Evolutionary conservation across 2,888 invertebrate genomes (phyloP), one percentile per base, ranked within the genome.

Genomic region (Pammene aurita): DNA sequence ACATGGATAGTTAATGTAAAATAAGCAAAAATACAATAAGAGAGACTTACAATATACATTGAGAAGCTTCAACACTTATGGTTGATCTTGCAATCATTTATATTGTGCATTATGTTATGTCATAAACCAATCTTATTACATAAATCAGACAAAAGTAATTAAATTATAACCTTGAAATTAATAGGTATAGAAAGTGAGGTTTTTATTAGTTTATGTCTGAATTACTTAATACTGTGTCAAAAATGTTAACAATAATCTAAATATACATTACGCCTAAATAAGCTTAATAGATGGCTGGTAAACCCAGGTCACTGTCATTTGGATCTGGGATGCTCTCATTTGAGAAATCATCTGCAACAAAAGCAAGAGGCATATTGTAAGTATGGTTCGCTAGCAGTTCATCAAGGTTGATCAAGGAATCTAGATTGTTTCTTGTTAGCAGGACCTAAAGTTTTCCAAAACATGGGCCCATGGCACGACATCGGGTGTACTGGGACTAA

Each of bases 271-370:
- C 18, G 34, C 38, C 46, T 55, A 63, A 41, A 64, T 56, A 46
- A 64, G 26, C 10, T 79, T 74, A 90, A 72, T 85, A 90, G 16
- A 89, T 73, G 41, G 81, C 83, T 9, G 90, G 90, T 7, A 90
- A 78, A 0, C 81, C 84, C 5, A 89, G 78, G 60, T 87, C 85
- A 55, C 87, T 77, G 11, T 74, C 83, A 70, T 88, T 85, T 13
- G 81, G 79, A 70, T 88, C 86, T 10, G 81, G 79, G 46, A 87
- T 75, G 67, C 84, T 88, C 48, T 82, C 85, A 74, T 78, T 80
- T 61, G 89, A 90, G 64, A 87, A 87, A 66, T 90, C 89, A 86
- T 90, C 91, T 90, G 88, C 0, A 87, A 81, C 16, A 75, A 82
- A 44, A 67, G 0, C 7, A 38, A 0, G 1, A 38, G 6, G 9